Conservation (phyloP, 2,888 invertebrate species). For the Acanthosepion lycidas region DNA sequence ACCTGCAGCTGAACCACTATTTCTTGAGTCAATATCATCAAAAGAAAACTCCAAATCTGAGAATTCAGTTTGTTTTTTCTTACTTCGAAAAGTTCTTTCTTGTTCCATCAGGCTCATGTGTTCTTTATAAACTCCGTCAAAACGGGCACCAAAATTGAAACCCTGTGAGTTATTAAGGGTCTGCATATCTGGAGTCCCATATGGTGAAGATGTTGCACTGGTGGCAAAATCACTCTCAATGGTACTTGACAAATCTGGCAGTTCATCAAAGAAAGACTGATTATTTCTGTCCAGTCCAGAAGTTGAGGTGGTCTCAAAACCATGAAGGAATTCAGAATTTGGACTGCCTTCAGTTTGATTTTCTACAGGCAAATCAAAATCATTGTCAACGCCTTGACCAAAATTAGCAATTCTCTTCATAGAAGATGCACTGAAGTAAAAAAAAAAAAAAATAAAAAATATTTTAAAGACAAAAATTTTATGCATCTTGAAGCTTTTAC, state of each 20-base stretch:
- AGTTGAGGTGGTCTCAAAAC: constrained; percentile 48
- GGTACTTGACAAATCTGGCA: constrained; percentile 66
- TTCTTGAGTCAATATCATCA: constrained; percentile 50
- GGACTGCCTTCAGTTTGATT: constrained; percentile 64
- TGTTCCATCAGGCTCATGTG: constrained; percentile 60
- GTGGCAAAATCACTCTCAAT: constrained; percentile 69
- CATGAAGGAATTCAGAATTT: constrained; percentile 49
- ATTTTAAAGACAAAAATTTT: too few species aligned
- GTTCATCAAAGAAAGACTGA: constrained; percentile 53
- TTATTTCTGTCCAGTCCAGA: background rate
- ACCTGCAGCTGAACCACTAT: background rate
- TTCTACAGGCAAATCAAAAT: constrained; percentile 70
- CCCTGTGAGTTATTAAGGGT: constrained; percentile 48
- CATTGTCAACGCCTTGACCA: constrained; percentile 69
- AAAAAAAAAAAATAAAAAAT: background rate
- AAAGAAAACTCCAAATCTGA: constrained; percentile 52
- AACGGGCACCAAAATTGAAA: constrained; percentile 64
- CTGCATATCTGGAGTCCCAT: background rate
- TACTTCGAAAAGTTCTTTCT: background rate
- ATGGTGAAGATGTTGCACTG: constrained; percentile 15
- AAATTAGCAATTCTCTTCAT: constrained; percentile 63
- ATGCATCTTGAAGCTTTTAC: too few species aligned
- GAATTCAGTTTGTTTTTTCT: constrained; percentile 52
- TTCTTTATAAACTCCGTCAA: constrained; percentile 64
- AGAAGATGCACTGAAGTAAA: constrained; percentile 61